Evolutionary conservation across 2,113 vertebrate species (phyloP).

Genomic region (Hepsetus odoe): DNA sequence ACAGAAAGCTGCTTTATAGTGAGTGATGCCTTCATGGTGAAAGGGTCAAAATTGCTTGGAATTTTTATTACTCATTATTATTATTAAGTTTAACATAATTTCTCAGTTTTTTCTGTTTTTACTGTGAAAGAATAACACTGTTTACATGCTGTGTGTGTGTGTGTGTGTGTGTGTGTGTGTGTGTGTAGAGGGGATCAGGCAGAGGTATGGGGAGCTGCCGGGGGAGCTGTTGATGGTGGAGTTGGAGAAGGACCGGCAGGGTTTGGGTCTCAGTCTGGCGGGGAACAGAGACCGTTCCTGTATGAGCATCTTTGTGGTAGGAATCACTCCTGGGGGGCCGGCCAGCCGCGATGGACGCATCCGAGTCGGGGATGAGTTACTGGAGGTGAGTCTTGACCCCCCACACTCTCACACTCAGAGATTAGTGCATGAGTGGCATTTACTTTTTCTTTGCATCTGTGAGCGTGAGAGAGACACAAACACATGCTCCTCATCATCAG

Average conservation of each 20-base stretch:
- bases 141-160: not conserved
- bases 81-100: no score
- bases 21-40: no score
- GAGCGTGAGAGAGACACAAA: slow-evolving; percentile 9
- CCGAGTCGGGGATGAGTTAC: slow-evolving; percentile 86
- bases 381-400: slow-evolving; percentile 81
- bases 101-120: not conserved
- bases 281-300: slow-evolving; percentile 91
- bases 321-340: slow-evolving; percentile 86
- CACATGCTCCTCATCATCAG: not conserved
- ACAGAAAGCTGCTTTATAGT: no score
- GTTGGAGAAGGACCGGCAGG: slow-evolving; percentile 92
- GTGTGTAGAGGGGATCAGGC: slow-evolving; percentile 87
- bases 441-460: not conserved
- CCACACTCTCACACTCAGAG: not conserved
- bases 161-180: not conserved
- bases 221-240: slow-evolving; percentile 93
- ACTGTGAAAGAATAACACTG: not conserved
- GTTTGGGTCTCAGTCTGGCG: slow-evolving; percentile 93
- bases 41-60: no score
- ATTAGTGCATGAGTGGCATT: not conserved
- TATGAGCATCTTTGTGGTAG: slow-evolving; percentile 95
- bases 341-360: slow-evolving; percentile 85
- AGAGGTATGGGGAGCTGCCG: slow-evolving; percentile 89
- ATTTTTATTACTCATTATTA: no score